These are phyloP conservation scores for Bombus picipes DNA, from an alignment of 1,140 invertebrate species.

Conservation along the genomic window DNA sequence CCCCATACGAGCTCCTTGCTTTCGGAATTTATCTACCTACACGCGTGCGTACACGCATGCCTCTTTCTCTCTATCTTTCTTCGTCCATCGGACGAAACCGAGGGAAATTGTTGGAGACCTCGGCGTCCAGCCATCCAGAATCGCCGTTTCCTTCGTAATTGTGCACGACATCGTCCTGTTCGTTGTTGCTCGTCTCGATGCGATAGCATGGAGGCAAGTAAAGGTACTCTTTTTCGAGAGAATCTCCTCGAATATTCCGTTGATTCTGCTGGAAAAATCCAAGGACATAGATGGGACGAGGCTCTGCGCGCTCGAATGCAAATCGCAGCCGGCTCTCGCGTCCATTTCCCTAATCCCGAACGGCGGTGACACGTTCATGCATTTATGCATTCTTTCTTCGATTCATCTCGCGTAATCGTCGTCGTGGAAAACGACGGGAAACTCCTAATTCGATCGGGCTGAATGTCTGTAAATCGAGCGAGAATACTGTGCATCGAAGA, in stretches of 20 bases:
- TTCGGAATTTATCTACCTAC: conserved; percentile 35
- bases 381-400: conserved; percentile 4
- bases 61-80: background rate
- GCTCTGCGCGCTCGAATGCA: background rate
- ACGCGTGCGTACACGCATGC: conserved; percentile 23
- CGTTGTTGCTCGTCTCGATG: conserved; percentile 1
- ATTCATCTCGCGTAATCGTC: too few species aligned
- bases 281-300: background rate
- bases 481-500: too few species aligned
- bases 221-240: background rate
- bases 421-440: background rate
- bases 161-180: background rate
- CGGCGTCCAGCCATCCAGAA: background rate
- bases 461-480: too few species aligned
- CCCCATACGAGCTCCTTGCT: conserved; percentile 36
- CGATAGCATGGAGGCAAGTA: background rate
- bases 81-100: background rate
- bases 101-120: conserved; percentile 26
- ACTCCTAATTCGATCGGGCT: background rate
- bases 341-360: conserved; percentile 16
- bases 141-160: conserved; percentile 27
- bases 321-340: background rate
- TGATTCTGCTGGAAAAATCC: background rate
- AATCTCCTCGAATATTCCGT: background rate
- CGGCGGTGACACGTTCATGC: background rate